These are phyloP conservation scores for Hemitrygon akajei DNA, from an alignment of 2,797 vertebrate genomes.

Conservation along the genomic window DNA sequence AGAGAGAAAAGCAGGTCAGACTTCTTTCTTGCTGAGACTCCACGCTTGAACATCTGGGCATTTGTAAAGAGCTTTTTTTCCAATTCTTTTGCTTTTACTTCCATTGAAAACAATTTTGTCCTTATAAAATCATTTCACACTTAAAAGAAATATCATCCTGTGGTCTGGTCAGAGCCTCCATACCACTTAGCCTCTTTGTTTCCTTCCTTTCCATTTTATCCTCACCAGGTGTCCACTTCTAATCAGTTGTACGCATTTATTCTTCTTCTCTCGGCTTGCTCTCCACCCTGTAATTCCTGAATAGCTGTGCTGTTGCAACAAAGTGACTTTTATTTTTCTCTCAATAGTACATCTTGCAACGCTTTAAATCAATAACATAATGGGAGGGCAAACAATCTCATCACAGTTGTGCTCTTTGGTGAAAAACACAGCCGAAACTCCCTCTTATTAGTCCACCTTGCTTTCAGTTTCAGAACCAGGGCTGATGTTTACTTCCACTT, in stretches of 20 bases:
- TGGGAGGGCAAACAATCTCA: background rate
- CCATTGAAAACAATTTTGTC: background rate
- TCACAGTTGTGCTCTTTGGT: background rate
- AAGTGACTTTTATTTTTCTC: background rate
- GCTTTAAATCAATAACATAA: constrained; percentile 14
- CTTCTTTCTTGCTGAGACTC: background rate
- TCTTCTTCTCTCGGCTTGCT: background rate
- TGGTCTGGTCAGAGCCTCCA: too few relatives aligned
- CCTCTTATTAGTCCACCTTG: background rate
- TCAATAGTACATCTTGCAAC: background rate
- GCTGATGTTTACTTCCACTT: background rate
- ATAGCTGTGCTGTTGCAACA: background rate
- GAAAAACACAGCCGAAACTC: background rate
- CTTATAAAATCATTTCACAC: background rate
- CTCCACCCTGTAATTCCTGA: background rate
- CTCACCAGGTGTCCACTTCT: background rate
- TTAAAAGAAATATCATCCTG: background rate
- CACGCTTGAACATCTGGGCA: too few relatives aligned
- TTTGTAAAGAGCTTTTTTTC: background rate
- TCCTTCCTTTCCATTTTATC: background rate
- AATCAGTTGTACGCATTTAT: background rate
- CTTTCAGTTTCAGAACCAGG: background rate
- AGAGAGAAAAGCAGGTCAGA: background rate
- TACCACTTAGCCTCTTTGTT: background rate
- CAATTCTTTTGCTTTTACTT: background rate